Percentiles rank a stretch among this genome's conserved stretches.
These are phyloP conservation scores for Argyresthia albistria DNA, from an alignment of 2,888 invertebrate species.

Conservation along the genomic window DNA sequence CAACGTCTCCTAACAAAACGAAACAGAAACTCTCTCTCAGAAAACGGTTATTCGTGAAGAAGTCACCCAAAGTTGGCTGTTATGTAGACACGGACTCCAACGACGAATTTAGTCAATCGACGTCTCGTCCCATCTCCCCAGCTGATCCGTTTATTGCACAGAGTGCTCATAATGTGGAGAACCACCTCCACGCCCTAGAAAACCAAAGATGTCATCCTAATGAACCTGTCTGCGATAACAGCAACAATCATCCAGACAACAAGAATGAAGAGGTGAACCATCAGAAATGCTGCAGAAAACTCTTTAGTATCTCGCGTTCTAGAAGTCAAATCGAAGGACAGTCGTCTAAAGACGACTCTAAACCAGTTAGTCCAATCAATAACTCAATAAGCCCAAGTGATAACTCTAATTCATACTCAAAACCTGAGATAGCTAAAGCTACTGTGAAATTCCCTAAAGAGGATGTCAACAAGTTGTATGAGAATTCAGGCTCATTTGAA, in stretches of 20 bases:
- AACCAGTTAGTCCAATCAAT: constrained; percentile 48
- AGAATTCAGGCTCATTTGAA: constrained; percentile 63
- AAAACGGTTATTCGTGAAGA: constrained; percentile 63
- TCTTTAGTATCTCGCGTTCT: constrained; percentile 57
- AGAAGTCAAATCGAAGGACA: constrained; percentile 51
- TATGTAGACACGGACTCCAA: constrained; percentile 63
- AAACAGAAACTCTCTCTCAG: constrained; percentile 65
- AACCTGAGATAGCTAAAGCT: constrained; percentile 50
- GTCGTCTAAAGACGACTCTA: constrained; percentile 41
- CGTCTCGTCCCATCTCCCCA: constrained; percentile 61
- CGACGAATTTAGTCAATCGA: constrained; percentile 51
- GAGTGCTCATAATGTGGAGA: constrained; percentile 42
- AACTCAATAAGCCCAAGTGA: constrained; percentile 51
- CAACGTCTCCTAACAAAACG: constrained; percentile 59
- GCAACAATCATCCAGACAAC: constrained; percentile 24
- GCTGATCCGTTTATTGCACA: constrained; percentile 61
- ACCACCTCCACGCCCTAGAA: constrained; percentile 27
- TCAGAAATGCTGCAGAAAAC: constrained; percentile 55
- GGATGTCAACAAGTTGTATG: constrained; percentile 50
- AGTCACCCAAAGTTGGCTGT: constrained; percentile 68
- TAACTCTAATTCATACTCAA: constrained; percentile 46
- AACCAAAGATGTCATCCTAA: constrained; percentile 27
- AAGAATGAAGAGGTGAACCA: constrained; percentile 46
- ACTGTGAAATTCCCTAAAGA: constrained; percentile 56
- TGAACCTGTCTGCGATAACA: constrained; percentile 30